A percentile compares a stretch with the other conserved stretches of the same genome.
Evolutionary conservation across 2,888 invertebrate genomes (phyloP).

Genomic region (Clivina fossor): DNA sequence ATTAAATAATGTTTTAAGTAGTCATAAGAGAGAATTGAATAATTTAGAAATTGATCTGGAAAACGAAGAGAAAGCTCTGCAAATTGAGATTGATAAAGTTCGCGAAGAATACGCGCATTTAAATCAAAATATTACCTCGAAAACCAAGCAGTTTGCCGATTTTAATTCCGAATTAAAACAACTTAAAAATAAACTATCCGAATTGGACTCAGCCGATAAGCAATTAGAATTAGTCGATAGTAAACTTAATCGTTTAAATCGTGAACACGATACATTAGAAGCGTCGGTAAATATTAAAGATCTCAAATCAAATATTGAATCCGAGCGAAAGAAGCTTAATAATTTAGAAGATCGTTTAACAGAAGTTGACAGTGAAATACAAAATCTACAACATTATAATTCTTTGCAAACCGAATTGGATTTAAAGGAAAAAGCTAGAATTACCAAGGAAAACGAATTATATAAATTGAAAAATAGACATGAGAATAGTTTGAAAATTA

Average conservation of each 20-base stretch:
- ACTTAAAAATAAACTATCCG: slow-evolving; percentile 60
- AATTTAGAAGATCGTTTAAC: slow-evolving; percentile 62
- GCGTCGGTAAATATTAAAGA: slow-evolving; percentile 59
- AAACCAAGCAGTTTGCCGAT: slow-evolving; percentile 59
- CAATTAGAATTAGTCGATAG: slow-evolving; percentile 54
- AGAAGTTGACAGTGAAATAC: slow-evolving; percentile 64
- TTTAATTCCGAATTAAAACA: slow-evolving; percentile 60
- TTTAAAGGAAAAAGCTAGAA: slow-evolving; percentile 56
- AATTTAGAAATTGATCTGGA: slow-evolving; percentile 48
- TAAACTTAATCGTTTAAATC: slow-evolving; percentile 57
- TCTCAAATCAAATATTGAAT: slow-evolving; percentile 61
- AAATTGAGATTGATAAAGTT: slow-evolving; percentile 58
- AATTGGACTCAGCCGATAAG: slow-evolving; percentile 61
- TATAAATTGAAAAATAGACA: slow-evolving; percentile 68
- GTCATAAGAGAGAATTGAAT: too few relatives aligned
- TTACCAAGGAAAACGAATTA: slow-evolving; percentile 61
- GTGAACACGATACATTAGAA: slow-evolving; percentile 55
- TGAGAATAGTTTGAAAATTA: slow-evolving; percentile 61
- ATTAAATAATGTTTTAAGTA: slow-evolving; percentile 43
- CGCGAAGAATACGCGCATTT: slow-evolving; percentile 62
- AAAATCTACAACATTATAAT: slow-evolving; percentile 61
- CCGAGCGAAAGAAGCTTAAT: slow-evolving; percentile 60
- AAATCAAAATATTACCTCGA: slow-evolving; percentile 66
- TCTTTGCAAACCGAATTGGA: slow-evolving; percentile 65
- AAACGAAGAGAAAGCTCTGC: slow-evolving; percentile 57